Evolutionary conservation across 2,888 invertebrate genomes (phyloP).

Genomic region (Pelosia muscerda): DNA sequence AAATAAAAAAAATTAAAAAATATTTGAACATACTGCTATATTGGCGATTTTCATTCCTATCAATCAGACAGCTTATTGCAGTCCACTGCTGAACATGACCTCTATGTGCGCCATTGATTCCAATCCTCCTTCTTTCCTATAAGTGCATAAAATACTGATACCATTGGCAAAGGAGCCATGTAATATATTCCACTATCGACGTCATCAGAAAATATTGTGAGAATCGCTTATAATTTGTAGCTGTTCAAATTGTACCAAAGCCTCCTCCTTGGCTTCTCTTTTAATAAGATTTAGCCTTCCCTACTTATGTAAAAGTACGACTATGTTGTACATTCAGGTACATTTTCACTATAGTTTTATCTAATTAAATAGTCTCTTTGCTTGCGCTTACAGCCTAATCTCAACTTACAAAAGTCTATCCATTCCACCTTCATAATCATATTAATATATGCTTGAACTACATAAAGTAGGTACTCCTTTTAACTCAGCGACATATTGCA

Average conservation of each 20-base stretch:
- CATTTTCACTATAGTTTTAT: neutral
- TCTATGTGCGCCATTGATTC: too few relatives aligned
- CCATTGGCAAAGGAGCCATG: neutral
- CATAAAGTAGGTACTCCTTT: constrained; percentile 18
- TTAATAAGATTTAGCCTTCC: neutral
- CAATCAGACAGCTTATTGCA: too few relatives aligned
- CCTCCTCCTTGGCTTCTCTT: neutral
- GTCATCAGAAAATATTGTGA: too few relatives aligned
- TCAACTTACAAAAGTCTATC: constrained; percentile 9
- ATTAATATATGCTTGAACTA: constrained; percentile 21
- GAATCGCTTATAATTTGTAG: too few relatives aligned
- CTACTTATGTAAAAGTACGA: too few relatives aligned
- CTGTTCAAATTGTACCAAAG: too few relatives aligned
- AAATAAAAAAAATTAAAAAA: too few relatives aligned
- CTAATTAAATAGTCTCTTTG: neutral
- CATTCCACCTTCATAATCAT: constrained; percentile 29
- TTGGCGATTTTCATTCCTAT: too few relatives aligned
- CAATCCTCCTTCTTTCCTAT: too few relatives aligned
- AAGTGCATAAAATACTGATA: neutral
- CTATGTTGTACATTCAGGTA: neutral
- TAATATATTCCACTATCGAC: too few relatives aligned
- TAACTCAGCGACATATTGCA: constrained; percentile 25
- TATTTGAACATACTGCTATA: too few relatives aligned
- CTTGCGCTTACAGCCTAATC: neutral
- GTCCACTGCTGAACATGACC: too few relatives aligned